Conservation (phyloP, 64 coral and sea anemone genomes). For the Pachyseris speciosa region DNA sequence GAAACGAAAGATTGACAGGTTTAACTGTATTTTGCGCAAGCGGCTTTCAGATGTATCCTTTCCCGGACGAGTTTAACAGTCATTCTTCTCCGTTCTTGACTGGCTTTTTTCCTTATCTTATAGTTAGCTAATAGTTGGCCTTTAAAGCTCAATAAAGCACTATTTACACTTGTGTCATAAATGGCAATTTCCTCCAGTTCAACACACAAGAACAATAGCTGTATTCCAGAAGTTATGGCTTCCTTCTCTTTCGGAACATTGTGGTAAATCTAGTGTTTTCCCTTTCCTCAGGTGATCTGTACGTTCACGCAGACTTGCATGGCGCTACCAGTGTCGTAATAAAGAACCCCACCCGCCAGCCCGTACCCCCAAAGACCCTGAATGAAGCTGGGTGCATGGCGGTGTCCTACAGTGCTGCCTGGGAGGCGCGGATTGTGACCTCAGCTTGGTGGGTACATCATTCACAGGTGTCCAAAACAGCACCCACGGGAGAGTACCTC, state of each 20-base stretch:
- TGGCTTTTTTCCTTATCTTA: too few relatives aligned
- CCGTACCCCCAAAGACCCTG: constrained; percentile 83
- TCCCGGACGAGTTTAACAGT: too few relatives aligned
- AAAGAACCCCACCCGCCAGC: constrained; percentile 78
- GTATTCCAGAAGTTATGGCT: too few relatives aligned
- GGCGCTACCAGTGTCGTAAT: constrained; percentile 91
- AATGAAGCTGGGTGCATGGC: constrained; percentile 95
- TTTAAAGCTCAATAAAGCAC: too few relatives aligned
- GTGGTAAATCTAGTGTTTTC: not conserved
- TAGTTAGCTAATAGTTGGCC: too few relatives aligned
- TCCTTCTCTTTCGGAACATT: not conserved
- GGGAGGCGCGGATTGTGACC: constrained; percentile 89
- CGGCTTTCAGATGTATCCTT: too few relatives aligned
- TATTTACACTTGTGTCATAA: too few relatives aligned
- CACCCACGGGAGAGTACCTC: constrained; percentile 96
- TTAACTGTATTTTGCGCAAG: too few relatives aligned
- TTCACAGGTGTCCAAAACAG: constrained; percentile 95
- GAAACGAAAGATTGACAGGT: too few relatives aligned
- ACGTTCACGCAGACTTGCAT: constrained; percentile 95
- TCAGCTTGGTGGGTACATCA: constrained; percentile 97
- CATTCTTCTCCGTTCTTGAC: too few relatives aligned
- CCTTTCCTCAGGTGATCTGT: constrained; percentile 77
- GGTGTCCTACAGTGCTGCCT: constrained; percentile 82
- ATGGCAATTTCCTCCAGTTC: too few relatives aligned
- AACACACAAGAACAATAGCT: too few relatives aligned